Base-by-base conservation (phyloP, 2,888 invertebrate genomes). In the Willowsia nigromaculata region DNA sequence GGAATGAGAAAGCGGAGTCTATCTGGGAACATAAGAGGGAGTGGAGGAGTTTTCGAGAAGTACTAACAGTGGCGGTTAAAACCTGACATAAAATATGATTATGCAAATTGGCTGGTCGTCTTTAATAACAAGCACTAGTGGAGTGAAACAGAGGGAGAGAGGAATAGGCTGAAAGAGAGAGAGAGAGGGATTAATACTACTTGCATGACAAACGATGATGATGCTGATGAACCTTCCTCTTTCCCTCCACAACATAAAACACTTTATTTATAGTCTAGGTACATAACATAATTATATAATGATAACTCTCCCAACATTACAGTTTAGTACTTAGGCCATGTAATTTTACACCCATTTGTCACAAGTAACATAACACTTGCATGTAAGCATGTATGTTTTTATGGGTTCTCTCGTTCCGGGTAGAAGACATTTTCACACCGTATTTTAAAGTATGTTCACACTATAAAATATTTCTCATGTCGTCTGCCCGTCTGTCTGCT, bases 71-170 rank as follows among this genome's bases (percentile, higher is more conserved):
- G 68, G 50, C 33, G 59, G 83, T 40, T 47, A 27, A 40, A 85
- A 85, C 74, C 74, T 78, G 86, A 86, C 78, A 78, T 78, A 80
- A 86, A 86, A 85, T 85, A 86, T 86, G 78, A 86, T 86, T 86
- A 86, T 86, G 86, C 40, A 86, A 78, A 86, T 86, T 86, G 86
- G 86, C 65, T 56, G 68, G 78, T 78, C 78, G 78, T 65, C 33
- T 78, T 80, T 86, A 86, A 86, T 86, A 86, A 86, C 22, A 59
- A 40, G 33, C 59, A 65, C n/a, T 9, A 13, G 83, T 11, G 37
- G 53, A 83, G 53, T 33, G 71, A 62, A 62, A 62, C n/a, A 25
- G 50, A 78, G 40, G 37, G 37, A 22, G 62, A 18, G 18, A 6
- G 47, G 5, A 27, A 11, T 3, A n/a, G n/a, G n/a, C n/a, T 33